Percentiles rank a stretch among this genome's conserved stretches.
Evolutionary conservation across 2,888 invertebrate species (phyloP).

Genomic region (Sisyra nigra): DNA sequence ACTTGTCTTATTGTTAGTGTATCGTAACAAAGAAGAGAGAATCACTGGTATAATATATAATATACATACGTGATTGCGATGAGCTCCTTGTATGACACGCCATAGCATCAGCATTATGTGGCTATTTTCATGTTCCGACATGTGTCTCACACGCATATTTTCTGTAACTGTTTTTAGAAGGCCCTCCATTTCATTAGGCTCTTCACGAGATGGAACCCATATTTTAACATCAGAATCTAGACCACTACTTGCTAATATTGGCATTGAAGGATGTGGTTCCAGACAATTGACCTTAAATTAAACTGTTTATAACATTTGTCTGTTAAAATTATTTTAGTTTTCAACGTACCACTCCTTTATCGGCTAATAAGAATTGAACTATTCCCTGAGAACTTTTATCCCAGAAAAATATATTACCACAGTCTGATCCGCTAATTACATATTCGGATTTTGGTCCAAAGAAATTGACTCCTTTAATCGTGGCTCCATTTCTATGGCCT

Average conservation of each 20-base stretch:
- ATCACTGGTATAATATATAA: too few species aligned
- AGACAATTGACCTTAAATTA: slow-evolving; percentile 66
- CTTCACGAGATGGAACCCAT: slow-evolving; percentile 62
- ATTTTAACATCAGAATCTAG: slow-evolving; percentile 85
- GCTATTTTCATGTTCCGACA: slow-evolving; percentile 16
- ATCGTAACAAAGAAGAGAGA: too few species aligned
- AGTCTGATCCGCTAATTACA: slow-evolving; percentile 86
- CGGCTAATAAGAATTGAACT: slow-evolving; percentile 76
- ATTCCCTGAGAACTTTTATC: slow-evolving; percentile 75
- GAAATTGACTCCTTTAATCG: slow-evolving; percentile 84
- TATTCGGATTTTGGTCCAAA: slow-evolving; percentile 85
- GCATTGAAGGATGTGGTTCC: slow-evolving; percentile 77
- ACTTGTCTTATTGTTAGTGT: too few species aligned
- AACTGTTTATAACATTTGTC: slow-evolving; percentile 7
- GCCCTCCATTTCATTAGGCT: slow-evolving; percentile 37
- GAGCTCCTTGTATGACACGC: slow-evolving; percentile 13
- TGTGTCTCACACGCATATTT: slow-evolving; percentile 14
- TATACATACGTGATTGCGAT: background rate
- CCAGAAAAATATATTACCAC: slow-evolving; percentile 80
- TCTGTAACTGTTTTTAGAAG: slow-evolving; percentile 26
- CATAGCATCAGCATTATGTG: slow-evolving; percentile 26
- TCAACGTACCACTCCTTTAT: slow-evolving; percentile 64
- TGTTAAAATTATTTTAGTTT: slow-evolving; percentile 10
- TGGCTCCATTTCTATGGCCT: slow-evolving; percentile 50
- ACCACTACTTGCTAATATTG: slow-evolving; percentile 81